A percentile compares a stretch with the other conserved stretches of the same genome.
Evolutionary conservation across 2,888 invertebrate species (phyloP).

Genomic region (Graphium colonna): DNA sequence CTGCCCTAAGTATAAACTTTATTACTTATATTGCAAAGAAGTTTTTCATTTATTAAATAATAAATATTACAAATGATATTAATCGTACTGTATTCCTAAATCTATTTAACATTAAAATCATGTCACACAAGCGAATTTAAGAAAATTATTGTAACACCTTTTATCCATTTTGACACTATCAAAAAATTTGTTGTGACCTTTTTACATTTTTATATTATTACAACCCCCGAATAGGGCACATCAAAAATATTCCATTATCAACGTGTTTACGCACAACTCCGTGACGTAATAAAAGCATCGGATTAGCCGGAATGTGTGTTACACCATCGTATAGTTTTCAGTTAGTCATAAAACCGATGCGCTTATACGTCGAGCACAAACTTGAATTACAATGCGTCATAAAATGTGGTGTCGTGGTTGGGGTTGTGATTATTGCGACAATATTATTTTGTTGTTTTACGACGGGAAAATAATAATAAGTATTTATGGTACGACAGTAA

Average conservation of each 20-base stretch:
- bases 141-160: too few species aligned
- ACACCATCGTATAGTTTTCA: slow-evolving; percentile 46
- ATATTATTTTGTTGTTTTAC: slow-evolving; percentile 75
- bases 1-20: too few species aligned
- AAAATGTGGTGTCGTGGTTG: slow-evolving; percentile 55
- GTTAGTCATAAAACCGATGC: slow-evolving; percentile 56
- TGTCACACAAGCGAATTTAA: too few species aligned
- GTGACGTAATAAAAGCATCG: slow-evolving; percentile 23
- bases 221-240: too few species aligned
- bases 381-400: slow-evolving; percentile 63
- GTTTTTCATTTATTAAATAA: too few species aligned
- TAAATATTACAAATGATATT: too few species aligned
- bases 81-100: too few species aligned
- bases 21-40: too few species aligned
- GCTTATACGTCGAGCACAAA: slow-evolving; percentile 48
- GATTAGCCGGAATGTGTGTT: slow-evolving; percentile 33
- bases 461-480: slow-evolving; percentile 72
- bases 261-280: not conserved
- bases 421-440: slow-evolving; percentile 62
- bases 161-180: too few species aligned
- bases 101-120: too few species aligned
- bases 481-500: slow-evolving; percentile 67
- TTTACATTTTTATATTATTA: too few species aligned
- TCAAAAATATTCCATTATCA: slow-evolving; percentile 4
- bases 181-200: too few species aligned